These are phyloP conservation scores for Melanocharis versteri DNA, from an alignment of 2,113 vertebrate genomes.

Conservation along the genomic window DNA sequence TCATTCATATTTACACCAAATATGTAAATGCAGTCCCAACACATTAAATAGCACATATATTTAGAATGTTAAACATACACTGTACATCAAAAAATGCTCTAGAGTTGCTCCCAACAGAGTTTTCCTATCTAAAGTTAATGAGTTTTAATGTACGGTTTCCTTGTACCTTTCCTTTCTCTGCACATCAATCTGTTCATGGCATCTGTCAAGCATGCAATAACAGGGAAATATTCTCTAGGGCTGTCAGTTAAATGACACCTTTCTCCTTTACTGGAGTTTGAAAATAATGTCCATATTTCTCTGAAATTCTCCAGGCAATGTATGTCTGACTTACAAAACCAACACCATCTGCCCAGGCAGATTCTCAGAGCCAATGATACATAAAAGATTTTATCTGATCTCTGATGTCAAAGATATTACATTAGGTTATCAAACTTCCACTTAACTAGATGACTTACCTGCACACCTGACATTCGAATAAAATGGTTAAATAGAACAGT, in stretches of 20 bases:
- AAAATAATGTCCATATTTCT: conserved; percentile 70
- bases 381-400: conserved; percentile 59
- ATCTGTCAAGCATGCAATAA: conserved; percentile 74
- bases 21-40: conserved; percentile 65
- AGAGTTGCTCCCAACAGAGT: conserved; percentile 58
- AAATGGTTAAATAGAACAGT: neutral
- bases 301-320: conserved; percentile 69
- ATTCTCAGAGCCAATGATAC: conserved; percentile 54
- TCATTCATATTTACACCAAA: conserved; percentile 47
- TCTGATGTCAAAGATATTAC: conserved; percentile 59
- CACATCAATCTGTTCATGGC: conserved; percentile 76
- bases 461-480: neutral
- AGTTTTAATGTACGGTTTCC: conserved; percentile 73
- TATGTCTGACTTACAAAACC: conserved; percentile 63
- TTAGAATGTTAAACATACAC: conserved; percentile 68
- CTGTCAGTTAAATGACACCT: conserved; percentile 72
- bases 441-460: conserved; percentile 42
- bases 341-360: conserved; percentile 69
- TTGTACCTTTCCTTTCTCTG: conserved; percentile 67
- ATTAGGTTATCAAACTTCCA: conserved; percentile 59
- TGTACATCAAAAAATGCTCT: conserved; percentile 60
- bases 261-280: conserved; percentile 65
- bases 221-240: conserved; percentile 60
- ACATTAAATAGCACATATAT: conserved; percentile 66
- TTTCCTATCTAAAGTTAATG: conserved; percentile 69